These are phyloP conservation scores for Coranthus polyacanthus DNA, from an alignment of 2,797 vertebrate genomes.

Conservation along the genomic window DNA sequence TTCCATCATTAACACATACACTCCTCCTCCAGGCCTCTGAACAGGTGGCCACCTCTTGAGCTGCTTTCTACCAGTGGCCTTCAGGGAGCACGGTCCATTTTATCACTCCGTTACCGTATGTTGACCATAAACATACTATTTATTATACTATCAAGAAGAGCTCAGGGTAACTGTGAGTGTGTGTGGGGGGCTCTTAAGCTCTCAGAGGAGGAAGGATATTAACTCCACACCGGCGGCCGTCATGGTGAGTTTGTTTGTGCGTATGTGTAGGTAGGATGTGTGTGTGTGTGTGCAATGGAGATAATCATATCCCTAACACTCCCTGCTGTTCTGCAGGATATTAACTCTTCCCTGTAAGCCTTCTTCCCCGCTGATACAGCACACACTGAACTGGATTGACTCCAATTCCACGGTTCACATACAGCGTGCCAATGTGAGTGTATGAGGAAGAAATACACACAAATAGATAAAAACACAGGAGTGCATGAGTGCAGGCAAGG, in stretches of 20 bases:
- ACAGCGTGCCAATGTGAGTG: constrained; percentile 3
- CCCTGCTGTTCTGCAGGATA: constrained; percentile 75
- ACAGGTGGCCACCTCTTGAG: constrained; percentile 60
- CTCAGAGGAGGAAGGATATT: constrained; percentile 76
- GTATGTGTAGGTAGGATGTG: constrained; percentile 29
- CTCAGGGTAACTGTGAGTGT: constrained; percentile 16
- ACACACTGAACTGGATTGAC: constrained; percentile 53
- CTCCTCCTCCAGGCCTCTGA: constrained; percentile 31
- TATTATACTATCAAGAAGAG: constrained; percentile 49
- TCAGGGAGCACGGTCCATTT: constrained; percentile 32
- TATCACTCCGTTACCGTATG: constrained; percentile 47
- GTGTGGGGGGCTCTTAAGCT: constrained; percentile 50
- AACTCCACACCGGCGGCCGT: constrained; percentile 58
- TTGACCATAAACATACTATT: constrained; percentile 52
- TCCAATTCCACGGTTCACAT: constrained; percentile 37
- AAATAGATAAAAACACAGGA: constrained; percentile 1
- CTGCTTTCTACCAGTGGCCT: constrained; percentile 26
- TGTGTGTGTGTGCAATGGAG: constrained; percentile 51
- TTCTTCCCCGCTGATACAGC: constrained; percentile 59
- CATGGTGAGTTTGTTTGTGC: constrained; percentile 49
- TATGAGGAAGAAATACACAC: constrained; percentile 6
- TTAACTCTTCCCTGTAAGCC: constrained; percentile 75
- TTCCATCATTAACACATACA: constrained; percentile 28
- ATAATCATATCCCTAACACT: constrained; percentile 66
- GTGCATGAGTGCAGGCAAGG: background rate